Percentiles rank a stretch among this genome's conserved stretches.
phyloP scores from a whole-genome alignment of 2,113 vertebrate genomes.

The Fukomys damarensis region DNA sequence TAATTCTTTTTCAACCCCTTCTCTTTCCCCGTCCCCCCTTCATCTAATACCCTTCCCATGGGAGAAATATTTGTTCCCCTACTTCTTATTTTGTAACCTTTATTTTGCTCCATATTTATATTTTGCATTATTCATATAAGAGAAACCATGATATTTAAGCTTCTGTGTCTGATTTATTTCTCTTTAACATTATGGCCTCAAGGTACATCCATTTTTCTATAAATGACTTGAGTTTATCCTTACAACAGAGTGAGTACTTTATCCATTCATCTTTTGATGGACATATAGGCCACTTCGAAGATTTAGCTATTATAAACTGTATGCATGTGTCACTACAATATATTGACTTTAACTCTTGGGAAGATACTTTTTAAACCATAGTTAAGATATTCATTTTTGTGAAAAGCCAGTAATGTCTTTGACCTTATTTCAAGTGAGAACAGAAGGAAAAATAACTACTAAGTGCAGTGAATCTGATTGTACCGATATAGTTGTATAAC shows the following conservation, averaged over 20 bases:
- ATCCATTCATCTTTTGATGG: background rate
- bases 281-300: background rate
- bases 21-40: background rate
- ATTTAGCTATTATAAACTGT: background rate
- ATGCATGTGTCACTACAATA: background rate
- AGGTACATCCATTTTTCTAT: background rate
- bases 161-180: background rate
- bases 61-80: background rate
- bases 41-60: background rate
- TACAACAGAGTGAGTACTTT: background rate
- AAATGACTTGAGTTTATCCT: background rate
- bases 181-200: background rate
- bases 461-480: background rate
- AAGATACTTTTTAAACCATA: slow-evolving; percentile 48
- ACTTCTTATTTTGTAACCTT: background rate
- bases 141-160: background rate
- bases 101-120: background rate
- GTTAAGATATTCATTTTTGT: slow-evolving; percentile 62
- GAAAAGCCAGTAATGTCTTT: slow-evolving; percentile 52
- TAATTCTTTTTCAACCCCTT: background rate
- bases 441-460: background rate
- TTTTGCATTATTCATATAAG: background rate
- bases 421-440: slow-evolving; percentile 53
- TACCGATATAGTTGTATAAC: slow-evolving; percentile 13
- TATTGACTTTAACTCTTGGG: background rate